These are phyloP conservation scores for Dryobotodes eremita DNA, from an alignment of 2,888 invertebrate genomes.

Conservation along the genomic window DNA sequence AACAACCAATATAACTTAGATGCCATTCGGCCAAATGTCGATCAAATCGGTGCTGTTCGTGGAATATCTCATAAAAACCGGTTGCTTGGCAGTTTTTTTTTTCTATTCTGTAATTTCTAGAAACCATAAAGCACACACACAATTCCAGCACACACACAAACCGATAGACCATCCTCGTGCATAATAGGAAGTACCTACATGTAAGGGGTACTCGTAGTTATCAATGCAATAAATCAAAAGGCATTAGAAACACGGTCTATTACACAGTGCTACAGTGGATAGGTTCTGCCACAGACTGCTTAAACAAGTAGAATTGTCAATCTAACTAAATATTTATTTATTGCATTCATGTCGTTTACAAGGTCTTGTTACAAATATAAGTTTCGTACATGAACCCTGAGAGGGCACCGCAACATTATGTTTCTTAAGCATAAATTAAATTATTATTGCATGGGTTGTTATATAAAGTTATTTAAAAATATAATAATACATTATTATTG, in stretches of 20 bases:
- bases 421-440: too few species aligned
- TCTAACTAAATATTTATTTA: too few species aligned
- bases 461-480: too few species aligned
- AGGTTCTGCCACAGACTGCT: conserved; percentile 16
- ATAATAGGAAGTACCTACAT: conserved; percentile 3
- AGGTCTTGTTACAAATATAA: too few species aligned
- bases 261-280: conserved; percentile 37
- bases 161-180: not conserved
- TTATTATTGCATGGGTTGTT: too few species aligned
- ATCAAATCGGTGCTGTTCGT: not conserved
- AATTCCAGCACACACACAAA: not conserved
- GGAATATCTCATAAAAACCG: not conserved
- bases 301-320: not conserved
- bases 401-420: too few species aligned
- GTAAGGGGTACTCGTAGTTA: conserved; percentile 21
- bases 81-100: not conserved
- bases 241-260: conserved; percentile 56
- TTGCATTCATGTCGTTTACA: too few species aligned
- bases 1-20: not conserved
- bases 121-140: not conserved
- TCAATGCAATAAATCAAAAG: conserved; percentile 50
- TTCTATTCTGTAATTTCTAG: not conserved
- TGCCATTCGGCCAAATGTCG: too few species aligned
- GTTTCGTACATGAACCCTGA: too few species aligned
- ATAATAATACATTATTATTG: too few species aligned